Evolutionary conservation across 2,888 invertebrate species (phyloP).

Genomic region (Drosophila kambysellisi): DNA sequence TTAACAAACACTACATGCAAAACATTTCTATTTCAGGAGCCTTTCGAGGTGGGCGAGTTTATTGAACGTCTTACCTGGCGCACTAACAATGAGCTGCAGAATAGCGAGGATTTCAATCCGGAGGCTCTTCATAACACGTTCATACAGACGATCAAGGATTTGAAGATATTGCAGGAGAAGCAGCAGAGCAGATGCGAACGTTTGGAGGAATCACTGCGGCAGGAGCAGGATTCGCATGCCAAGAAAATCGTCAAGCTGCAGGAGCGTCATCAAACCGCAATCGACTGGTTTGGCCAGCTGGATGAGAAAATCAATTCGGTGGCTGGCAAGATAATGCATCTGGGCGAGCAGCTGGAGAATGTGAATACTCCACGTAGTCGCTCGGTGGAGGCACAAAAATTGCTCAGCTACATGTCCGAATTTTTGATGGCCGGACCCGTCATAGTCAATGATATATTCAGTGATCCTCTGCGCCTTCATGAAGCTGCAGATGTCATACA

Average conservation of each 20-base stretch:
- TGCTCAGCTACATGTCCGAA: conserved; percentile 96
- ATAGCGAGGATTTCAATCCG: conserved; percentile 91
- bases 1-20: neutral
- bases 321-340: conserved; percentile 98
- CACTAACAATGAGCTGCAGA: conserved; percentile 91
- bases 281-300: conserved; percentile 94
- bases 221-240: conserved; percentile 94
- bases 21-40: conserved; percentile 88
- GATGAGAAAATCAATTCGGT: conserved; percentile 98
- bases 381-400: conserved; percentile 96
- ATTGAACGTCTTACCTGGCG: conserved; percentile 98
- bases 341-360: conserved; percentile 99
- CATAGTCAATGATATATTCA: conserved; percentile 93
- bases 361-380: conserved; percentile 97
- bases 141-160: conserved; percentile 95
- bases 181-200: conserved; percentile 94
- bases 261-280: conserved; percentile 94
- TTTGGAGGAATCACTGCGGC: conserved; percentile 92
- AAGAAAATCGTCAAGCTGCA: conserved; percentile 92
- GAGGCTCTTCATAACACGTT: conserved; percentile 95
- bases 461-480: conserved; percentile 91
- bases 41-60: conserved; percentile 98
- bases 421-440: conserved; percentile 93
- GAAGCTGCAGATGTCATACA: conserved; percentile 99
- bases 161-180: conserved; percentile 91